phyloP scores from a whole-genome alignment of 1,140 invertebrate species.

The Lerema accius region DNA sequence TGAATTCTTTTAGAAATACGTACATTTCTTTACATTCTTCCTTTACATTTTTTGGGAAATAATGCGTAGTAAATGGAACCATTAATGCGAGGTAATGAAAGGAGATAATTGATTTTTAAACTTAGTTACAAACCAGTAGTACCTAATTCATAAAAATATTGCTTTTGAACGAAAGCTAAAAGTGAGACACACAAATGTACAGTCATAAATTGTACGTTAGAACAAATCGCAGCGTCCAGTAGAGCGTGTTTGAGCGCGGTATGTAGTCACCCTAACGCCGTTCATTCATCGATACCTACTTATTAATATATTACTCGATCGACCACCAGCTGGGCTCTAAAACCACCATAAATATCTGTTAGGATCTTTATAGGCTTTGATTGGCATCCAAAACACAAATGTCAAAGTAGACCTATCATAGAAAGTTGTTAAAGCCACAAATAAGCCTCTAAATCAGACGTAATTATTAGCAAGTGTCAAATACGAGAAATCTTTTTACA shows the following conservation, averaged over 20 bases:
- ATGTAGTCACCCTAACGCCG: constrained; percentile 1
- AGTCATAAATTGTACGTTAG: background rate
- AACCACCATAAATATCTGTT: constrained; percentile 23
- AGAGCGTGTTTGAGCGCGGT: background rate
- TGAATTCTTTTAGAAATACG: too few species aligned
- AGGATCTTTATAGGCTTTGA: constrained; percentile 31
- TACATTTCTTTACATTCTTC: too few species aligned
- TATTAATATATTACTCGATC: constrained; percentile 22
- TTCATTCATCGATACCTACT: constrained; percentile 34
- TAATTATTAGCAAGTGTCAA: constrained; percentile 20
- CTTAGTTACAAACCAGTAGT: too few species aligned
- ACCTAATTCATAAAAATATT: too few species aligned
- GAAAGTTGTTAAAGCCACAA: constrained; percentile 22
- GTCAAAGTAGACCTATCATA: constrained; percentile 23
- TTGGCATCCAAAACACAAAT: constrained; percentile 6
- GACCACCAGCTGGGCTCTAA: constrained; percentile 20
- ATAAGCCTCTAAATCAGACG: constrained; percentile 15
- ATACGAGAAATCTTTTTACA: too few species aligned
- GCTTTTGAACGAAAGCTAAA: too few species aligned
- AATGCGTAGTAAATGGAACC: too few species aligned
- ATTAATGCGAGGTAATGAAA: too few species aligned
- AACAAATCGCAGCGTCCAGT: background rate
- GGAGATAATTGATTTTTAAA: too few species aligned
- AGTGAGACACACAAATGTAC: constrained; percentile 16
- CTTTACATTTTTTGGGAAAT: too few species aligned